Base-by-base conservation (phyloP, 2,113 vertebrate species). In the Lamprotornis superbus region DNA sequence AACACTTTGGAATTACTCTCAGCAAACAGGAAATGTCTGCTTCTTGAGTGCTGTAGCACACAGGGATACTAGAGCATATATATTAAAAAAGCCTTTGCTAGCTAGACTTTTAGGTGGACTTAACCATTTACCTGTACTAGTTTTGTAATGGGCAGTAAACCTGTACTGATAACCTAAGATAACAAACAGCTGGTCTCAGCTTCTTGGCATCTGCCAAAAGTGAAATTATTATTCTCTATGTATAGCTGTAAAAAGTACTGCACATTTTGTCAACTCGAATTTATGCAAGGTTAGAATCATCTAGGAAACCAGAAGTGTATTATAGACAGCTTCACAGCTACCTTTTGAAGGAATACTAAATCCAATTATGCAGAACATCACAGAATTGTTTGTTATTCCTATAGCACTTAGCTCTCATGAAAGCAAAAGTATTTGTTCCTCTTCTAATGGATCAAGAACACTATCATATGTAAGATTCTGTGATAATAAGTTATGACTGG, bases 181-280 rank as follows among this genome's bases (percentile, higher is more conserved):
- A 97, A 97, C 93, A 94, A 98, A 96, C 87, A 97, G 87, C 87
- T 96, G 82, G 76, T 94, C 49, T 94, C 86, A 93, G 77, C 10
- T 20, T 94, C 49, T 61, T 55, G 75, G 55, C 44, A 88, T 71
- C 53, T 94, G 89, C 83, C 81, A 96, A 76, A 96, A 97, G 83
- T 89, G 24, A 94, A 95, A 96, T 91, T 0, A 95, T 95, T 94
- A 85, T 97, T 97, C 83, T 95, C 63, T 52, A 60, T 85, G 53
- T 81, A 89, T 53, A 82, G 73, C 82, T 95, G 68, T 56, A 82
- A 96, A 83, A 96, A 82, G 61, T 94, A 67, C 85, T 22, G 24
- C 31, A 12, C 92, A 89, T 96, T 95, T 98, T 93, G 90, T 96
- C 88, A 95, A 90, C 75, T 88, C 88, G 89, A 92, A 97, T 96